Evolutionary conservation across 2,888 invertebrate genomes (phyloP).

Genomic region (Lycocerus yunnanus): DNA sequence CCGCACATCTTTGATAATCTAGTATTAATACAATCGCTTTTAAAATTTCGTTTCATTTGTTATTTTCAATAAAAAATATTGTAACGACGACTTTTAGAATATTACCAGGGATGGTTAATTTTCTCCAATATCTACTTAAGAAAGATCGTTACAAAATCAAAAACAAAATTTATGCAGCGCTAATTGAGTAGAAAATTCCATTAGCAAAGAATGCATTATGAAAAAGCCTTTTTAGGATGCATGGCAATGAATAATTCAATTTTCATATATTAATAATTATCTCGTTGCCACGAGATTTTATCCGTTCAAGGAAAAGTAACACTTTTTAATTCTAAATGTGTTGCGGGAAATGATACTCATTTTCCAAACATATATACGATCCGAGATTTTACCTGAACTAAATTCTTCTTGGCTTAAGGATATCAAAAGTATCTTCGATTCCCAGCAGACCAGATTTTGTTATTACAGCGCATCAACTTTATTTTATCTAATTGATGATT

Average conservation of each 20-base stretch:
- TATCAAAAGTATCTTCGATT: neutral
- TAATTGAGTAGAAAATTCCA: neutral
- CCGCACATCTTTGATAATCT: too few species aligned
- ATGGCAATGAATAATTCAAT: neutral
- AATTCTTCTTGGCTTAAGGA: neutral
- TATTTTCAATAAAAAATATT: too few species aligned
- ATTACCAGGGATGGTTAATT: too few species aligned
- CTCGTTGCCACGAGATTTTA: neutral
- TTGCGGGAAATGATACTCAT: neutral
- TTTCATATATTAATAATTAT: too few species aligned
- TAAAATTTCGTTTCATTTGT: too few species aligned
- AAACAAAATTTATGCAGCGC: neutral
- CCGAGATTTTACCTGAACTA: too few species aligned
- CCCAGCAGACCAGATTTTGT: neutral
- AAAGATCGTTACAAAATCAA: neutral
- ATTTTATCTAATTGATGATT: too few species aligned
- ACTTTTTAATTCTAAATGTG: neutral
- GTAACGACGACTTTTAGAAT: too few species aligned
- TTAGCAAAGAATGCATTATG: neutral
- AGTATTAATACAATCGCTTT: too few species aligned
- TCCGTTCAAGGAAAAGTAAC: neutral
- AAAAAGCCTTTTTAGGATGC: neutral
- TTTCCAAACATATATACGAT: neutral
- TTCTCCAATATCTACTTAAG: neutral
- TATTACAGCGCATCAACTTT: too few species aligned